Conservation (phyloP, 1,140 invertebrate genomes). For the Yoshiicerus persimilis region DNA sequence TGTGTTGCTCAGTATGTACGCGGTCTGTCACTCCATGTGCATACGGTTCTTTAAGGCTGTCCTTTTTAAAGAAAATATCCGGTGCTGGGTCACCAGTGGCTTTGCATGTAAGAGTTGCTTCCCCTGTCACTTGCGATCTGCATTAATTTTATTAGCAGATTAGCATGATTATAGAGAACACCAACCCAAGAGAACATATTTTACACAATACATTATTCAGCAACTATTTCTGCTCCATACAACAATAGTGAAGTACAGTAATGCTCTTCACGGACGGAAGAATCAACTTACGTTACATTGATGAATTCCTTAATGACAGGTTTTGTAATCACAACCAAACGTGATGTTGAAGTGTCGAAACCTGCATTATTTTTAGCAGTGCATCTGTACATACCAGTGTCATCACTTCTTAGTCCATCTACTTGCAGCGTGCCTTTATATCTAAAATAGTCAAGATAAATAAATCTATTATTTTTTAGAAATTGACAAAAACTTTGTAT, state of each 20-base stretch:
- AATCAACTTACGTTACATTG: conserved; percentile 65
- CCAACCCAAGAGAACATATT: too few species aligned
- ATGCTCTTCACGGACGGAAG: too few species aligned
- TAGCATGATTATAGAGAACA: background rate
- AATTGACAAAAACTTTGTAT: background rate
- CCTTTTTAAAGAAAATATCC: conserved; percentile 67
- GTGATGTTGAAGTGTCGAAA: conserved; percentile 63
- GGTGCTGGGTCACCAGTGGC: conserved; percentile 67
- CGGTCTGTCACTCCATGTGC: conserved; percentile 50
- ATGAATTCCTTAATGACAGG: conserved; percentile 75
- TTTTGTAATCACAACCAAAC: conserved; percentile 68
- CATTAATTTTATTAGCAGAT: background rate
- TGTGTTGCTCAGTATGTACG: conserved; percentile 50
- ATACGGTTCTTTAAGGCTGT: conserved; percentile 50
- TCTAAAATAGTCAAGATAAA: background rate
- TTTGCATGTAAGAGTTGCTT: conserved; percentile 52
- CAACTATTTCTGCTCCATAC: background rate
- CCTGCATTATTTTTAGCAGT: conserved; percentile 79
- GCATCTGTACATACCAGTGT: conserved; percentile 79
- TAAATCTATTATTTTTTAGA: background rate
- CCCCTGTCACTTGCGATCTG: conserved; percentile 40
- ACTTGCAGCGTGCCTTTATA: conserved; percentile 67
- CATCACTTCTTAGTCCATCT: conserved; percentile 71
- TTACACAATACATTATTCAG: background rate
- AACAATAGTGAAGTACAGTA: too few species aligned